Base-by-base conservation (phyloP, 2,888 invertebrate genomes). In the Monoplex corrugatus region DNA sequence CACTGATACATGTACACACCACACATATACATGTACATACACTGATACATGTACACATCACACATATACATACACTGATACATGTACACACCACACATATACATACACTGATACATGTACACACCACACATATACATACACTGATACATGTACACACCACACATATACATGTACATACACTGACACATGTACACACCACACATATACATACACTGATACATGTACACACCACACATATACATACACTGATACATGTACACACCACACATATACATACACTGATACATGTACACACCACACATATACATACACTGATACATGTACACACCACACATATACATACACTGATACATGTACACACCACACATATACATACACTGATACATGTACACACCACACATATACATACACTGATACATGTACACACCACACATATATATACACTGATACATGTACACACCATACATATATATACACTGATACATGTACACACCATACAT, bases 51-150 rank as follows among this genome's bases (percentile, higher is more conserved):
- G 38, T 13, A 86, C 40, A 63, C 43, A 86, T 72, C n/a, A n/a
- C n/a, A n/a, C n/a, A 6, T 35, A 38, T 13, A 75, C 5, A 75
- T 35, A 35, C 5, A 35, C 10, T 10, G 5, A 75, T 38, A 38
- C 2, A 38, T 38, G 13, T 1, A 75, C 75, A 38, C 10, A 75
- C n/a, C 10, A 19, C 2, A 75, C 75, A 38, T 23, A 57, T 32
- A 40, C 0, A 28, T 0, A 28, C 16, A 40, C 13, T 2, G 6
- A 68, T 32, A 86, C 13, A 68, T 38, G 63, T 6, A 86, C 35
- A 86, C 28, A 86, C n/a, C 40, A 86, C 38, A 86, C 40, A 63
- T 13, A 86, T n/a, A 63, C 43, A 86, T 72, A 68, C 43, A 86
- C 86, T 63, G 16, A 57, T 68, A 86, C 68, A 57, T n/a, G n/a